Evolutionary conservation across 2,797 vertebrate genomes (phyloP).

Genomic region (Lindbergichthys nudifrons): DNA sequence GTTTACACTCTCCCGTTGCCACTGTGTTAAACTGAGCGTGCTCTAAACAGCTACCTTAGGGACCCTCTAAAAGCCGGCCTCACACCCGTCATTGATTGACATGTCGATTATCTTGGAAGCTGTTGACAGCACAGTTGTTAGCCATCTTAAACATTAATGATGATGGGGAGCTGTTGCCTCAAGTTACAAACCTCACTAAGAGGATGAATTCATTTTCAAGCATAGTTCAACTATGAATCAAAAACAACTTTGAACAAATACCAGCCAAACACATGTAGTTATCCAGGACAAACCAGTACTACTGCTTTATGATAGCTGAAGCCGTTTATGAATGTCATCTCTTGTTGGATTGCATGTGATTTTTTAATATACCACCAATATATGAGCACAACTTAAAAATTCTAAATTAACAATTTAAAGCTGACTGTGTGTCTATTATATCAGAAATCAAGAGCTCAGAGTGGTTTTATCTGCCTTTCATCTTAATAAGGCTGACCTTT

Average conservation of each 20-base stretch:
- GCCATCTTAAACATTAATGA: conserved; percentile 79
- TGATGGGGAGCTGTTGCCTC: conserved; percentile 57
- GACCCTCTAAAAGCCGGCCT: conserved; percentile 82
- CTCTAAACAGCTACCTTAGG: conserved; percentile 80
- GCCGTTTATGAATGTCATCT: not conserved
- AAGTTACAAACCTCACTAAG: conserved; percentile 46
- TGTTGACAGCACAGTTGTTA: conserved; percentile 81
- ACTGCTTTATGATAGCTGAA: not conserved
- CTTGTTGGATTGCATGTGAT: conserved; percentile 3
- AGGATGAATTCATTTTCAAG: conserved; percentile 45
- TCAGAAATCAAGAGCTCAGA: conserved; percentile 48
- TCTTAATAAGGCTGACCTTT: conserved; percentile 65
- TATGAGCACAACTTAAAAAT: conserved; percentile 8
- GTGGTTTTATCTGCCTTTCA: conserved; percentile 64
- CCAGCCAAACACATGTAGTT: not conserved
- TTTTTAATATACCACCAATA: conserved; percentile 16
- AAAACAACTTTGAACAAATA: conserved; percentile 8
- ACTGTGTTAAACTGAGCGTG: conserved; percentile 85
- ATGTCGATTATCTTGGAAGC: conserved; percentile 82
- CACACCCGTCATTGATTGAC: conserved; percentile 83
- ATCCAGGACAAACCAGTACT: not conserved
- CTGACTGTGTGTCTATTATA: conserved; percentile 14
- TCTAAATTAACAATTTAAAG: conserved; percentile 2
- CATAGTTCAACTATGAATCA: conserved; percentile 13
- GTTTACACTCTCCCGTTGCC: conserved; percentile 81